Conservation (phyloP, 2,113 vertebrate species). For the Himantopus leucocephalus region DNA sequence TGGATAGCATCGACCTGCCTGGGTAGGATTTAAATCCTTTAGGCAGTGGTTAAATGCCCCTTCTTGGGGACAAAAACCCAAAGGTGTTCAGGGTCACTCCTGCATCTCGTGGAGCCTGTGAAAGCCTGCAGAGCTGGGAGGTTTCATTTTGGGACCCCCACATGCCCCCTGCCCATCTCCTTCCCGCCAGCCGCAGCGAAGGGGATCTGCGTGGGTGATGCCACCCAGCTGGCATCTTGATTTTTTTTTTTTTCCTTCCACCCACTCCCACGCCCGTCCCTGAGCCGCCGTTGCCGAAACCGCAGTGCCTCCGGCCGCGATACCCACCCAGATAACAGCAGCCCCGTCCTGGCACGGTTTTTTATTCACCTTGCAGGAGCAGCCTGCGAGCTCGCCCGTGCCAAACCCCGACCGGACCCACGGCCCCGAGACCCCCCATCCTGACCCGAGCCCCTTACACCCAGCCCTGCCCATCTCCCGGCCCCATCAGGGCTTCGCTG, state of each 20-base stretch:
- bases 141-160: not conserved
- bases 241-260: not conserved
- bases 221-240: not conserved
- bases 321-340: not conserved
- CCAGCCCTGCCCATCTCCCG: not conserved
- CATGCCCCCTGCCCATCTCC: not conserved
- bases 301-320: accelerated
- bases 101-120: accelerated
- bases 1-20: not conserved
- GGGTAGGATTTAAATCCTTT: not conserved
- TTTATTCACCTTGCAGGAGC: not conserved
- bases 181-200: accelerated
- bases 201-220: not conserved
- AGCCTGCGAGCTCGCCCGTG: not conserved
- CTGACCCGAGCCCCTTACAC: accelerated
- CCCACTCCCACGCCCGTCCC: not conserved
- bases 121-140: not conserved
- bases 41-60: not conserved
- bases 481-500: not conserved
- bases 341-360: not conserved
- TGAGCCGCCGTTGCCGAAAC: not conserved
- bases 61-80: not conserved
- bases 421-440: not conserved
- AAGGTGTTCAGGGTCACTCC: not conserved
- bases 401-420: accelerated